These are phyloP conservation scores for Cheilosia soror DNA, from an alignment of 2,888 invertebrate species.

Conservation along the genomic window DNA sequence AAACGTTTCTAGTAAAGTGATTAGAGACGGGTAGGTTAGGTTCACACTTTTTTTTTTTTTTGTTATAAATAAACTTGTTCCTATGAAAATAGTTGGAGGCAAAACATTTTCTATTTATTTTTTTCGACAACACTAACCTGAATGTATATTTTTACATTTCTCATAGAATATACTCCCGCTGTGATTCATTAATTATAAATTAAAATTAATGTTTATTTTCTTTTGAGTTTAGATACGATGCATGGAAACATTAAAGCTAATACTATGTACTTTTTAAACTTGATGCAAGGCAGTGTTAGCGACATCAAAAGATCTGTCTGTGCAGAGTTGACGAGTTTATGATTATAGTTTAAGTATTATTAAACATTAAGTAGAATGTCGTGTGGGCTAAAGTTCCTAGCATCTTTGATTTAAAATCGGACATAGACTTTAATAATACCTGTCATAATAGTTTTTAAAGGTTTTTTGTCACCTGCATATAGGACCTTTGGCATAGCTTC, in stretches of 20 bases:
- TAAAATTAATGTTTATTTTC: background rate
- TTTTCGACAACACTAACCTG: background rate
- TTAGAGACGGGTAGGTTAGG: conserved; percentile 36
- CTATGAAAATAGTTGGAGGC: background rate
- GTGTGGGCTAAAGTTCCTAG: too few species aligned
- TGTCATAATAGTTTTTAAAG: too few species aligned
- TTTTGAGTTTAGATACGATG: background rate
- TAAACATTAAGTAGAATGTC: too few species aligned
- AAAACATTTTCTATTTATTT: background rate
- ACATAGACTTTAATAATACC: too few species aligned
- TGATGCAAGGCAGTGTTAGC: background rate
- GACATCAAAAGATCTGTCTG: background rate
- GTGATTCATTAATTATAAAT: conserved; percentile 1
- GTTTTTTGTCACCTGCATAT: too few species aligned
- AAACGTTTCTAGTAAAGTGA: conserved; percentile 34
- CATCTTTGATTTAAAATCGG: too few species aligned
- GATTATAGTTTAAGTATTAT: too few species aligned
- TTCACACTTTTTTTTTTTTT: background rate
- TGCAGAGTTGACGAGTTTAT: too few species aligned
- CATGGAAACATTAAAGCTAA: background rate
- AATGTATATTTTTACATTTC: conserved; percentile 1
- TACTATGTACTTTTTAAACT: background rate
- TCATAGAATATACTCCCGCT: background rate
- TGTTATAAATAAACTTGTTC: background rate
- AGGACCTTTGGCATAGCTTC: too few species aligned